Conservation (phyloP, 2,113 vertebrate species). For the Pseudorectes ferrugineus region DNA sequence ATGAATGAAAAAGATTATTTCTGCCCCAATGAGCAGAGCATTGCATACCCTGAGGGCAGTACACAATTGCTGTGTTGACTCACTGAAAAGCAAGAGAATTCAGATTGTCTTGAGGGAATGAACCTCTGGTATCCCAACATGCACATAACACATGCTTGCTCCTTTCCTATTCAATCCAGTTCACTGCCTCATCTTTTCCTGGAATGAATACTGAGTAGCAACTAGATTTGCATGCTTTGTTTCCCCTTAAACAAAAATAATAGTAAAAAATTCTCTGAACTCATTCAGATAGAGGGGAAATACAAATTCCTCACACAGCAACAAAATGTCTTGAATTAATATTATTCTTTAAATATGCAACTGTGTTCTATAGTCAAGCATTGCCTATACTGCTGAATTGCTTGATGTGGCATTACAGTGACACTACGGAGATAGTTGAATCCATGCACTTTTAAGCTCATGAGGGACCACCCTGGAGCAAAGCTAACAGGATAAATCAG, state of each 20-base stretch:
- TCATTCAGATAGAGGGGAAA: background rate
- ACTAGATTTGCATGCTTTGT: background rate
- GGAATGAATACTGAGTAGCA: background rate
- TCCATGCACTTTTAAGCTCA: background rate
- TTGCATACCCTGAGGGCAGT: background rate
- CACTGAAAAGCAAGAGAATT: background rate
- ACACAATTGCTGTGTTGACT: background rate
- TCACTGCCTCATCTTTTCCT: background rate
- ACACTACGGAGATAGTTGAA: background rate
- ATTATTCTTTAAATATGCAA: background rate
- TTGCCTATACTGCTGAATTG: background rate
- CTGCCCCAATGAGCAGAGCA: background rate
- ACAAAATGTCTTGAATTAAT: background rate
- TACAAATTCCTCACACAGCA: background rate
- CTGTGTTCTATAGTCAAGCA: background rate
- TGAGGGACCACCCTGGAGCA: background rate
- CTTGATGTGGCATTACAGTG: background rate
- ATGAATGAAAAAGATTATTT: slow-evolving; percentile 20
- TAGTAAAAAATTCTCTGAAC: background rate
- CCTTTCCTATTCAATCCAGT: background rate
- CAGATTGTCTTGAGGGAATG: background rate
- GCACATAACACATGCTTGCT: background rate
- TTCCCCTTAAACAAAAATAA: background rate
- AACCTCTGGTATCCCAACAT: background rate
- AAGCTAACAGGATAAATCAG: slow-evolving; percentile 13